A percentile compares a stretch with the other conserved stretches of the same genome.
Conservation (phyloP, 1,140 invertebrate genomes). For the Neodiprion fabricii region DNA sequence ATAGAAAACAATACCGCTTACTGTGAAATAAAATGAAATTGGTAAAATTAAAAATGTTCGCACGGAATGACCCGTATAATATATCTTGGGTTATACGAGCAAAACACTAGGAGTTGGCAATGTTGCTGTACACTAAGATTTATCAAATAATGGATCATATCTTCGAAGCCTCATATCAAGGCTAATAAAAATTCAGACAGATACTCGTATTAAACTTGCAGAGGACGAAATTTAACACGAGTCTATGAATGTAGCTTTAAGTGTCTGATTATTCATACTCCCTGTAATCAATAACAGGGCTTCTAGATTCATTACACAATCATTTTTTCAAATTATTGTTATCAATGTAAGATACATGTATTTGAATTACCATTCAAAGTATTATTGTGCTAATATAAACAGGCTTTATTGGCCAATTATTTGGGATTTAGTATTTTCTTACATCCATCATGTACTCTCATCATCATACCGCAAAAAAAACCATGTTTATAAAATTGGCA, state of each 20-base stretch:
- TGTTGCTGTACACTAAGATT: neutral
- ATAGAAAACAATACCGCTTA: too few species aligned
- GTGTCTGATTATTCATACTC: conserved; percentile 26
- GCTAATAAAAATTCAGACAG: neutral
- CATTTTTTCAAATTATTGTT: conserved; percentile 46
- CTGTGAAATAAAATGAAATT: too few species aligned
- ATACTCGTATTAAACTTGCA: neutral
- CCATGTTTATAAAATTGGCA: too few species aligned
- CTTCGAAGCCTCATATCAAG: neutral
- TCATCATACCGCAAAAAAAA: neutral
- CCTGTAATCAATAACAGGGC: conserved; percentile 36
- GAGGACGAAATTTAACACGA: conserved; percentile 1
- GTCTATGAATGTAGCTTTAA: conserved; percentile 52
- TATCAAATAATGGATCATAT: neutral
- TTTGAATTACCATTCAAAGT: conserved; percentile 50
- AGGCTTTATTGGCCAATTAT: conserved; percentile 51
- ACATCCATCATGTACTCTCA: neutral
- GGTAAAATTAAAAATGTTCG: too few species aligned
- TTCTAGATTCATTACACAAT: conserved; percentile 40
- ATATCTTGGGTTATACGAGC: too few species aligned
- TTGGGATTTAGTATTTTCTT: conserved; percentile 14
- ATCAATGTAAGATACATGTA: conserved; percentile 48
- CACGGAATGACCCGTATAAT: too few species aligned
- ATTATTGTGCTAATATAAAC: conserved; percentile 56
- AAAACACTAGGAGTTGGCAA: too few species aligned